Conservation (phyloP, 2,113 vertebrate species). For the Albula glossodonta region DNA sequence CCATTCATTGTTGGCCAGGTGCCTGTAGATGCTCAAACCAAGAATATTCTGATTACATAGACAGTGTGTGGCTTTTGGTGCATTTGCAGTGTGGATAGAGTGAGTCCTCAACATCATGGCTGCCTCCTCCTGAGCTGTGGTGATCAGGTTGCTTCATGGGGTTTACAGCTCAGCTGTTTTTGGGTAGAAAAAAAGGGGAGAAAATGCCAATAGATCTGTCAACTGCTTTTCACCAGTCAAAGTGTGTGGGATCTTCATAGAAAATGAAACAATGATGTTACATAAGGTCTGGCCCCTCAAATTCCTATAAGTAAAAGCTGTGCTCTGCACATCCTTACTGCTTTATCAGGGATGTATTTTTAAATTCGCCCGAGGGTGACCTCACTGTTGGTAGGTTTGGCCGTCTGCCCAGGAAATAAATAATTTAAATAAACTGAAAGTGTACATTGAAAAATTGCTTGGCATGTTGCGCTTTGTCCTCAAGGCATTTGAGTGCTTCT, state of each 20-base stretch:
- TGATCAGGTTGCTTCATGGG: too few species aligned
- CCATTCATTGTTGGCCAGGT: too few species aligned
- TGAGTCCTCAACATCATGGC: too few species aligned
- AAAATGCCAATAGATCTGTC: neutral
- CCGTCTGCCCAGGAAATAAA: neutral
- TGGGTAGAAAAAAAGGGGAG: too few species aligned
- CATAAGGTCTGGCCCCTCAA: neutral
- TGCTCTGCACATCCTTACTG: neutral
- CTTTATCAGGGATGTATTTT: neutral
- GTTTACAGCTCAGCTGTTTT: too few species aligned
- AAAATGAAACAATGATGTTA: neutral
- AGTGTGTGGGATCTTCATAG: neutral
- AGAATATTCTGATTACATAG: too few species aligned
- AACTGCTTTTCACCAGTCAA: neutral
- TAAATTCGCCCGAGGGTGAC: neutral
- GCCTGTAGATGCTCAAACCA: too few species aligned
- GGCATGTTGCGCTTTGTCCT: neutral
- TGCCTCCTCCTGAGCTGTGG: too few species aligned
- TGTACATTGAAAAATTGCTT: neutral
- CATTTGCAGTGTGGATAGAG: too few species aligned
- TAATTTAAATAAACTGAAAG: neutral
- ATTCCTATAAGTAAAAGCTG: neutral
- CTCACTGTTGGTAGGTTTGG: neutral
- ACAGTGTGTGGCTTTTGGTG: too few species aligned
- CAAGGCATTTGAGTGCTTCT: neutral